A percentile compares a stretch with the other conserved stretches of the same genome.
phyloP scores from a whole-genome alignment of 2,797 vertebrate genomes.

The Chaetodon trifasciatus region DNA sequence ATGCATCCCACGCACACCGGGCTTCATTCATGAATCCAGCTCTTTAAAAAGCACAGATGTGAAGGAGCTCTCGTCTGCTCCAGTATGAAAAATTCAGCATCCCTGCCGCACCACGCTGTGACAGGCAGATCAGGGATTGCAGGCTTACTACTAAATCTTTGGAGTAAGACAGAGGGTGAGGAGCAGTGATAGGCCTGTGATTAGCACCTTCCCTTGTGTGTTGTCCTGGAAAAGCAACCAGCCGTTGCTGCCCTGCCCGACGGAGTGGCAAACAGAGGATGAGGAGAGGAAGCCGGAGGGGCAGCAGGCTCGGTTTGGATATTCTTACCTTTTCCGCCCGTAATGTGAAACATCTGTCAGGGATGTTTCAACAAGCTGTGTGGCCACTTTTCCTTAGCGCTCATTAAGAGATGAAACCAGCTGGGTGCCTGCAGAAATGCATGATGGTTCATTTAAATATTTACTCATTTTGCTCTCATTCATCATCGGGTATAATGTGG shows the following conservation, averaged over 20 bases:
- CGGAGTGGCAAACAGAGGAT: background rate
- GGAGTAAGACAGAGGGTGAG: constrained; percentile 30
- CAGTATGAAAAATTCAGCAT: constrained; percentile 15
- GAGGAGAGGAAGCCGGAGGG: background rate
- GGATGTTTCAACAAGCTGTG: constrained; percentile 52
- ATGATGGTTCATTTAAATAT: constrained; percentile 60
- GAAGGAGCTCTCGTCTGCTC: background rate
- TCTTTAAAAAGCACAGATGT: constrained; percentile 20
- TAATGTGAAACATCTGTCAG: constrained; percentile 66
- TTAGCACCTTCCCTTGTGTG: constrained; percentile 52
- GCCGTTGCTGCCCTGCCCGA: constrained; percentile 11
- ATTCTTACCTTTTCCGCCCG: background rate
- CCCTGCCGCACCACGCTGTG: background rate
- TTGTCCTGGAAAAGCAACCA: constrained; percentile 54
- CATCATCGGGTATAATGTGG: constrained; percentile 39
- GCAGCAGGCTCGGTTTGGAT: constrained; percentile 6
- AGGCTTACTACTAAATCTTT: constrained; percentile 20
- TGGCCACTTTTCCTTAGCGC: constrained; percentile 47
- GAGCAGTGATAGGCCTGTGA: constrained; percentile 39
- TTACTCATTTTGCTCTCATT: constrained; percentile 52
- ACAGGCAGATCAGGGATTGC: constrained; percentile 13
- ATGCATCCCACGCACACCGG: constrained; percentile 11
- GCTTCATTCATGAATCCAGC: constrained; percentile 55
- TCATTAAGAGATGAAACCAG: constrained; percentile 59
- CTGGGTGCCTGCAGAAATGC: constrained; percentile 57